A percentile compares a stretch with the other conserved stretches of the same genome.
Evolutionary conservation across 1,140 invertebrate species (phyloP).

Genomic region (Stegodyphus mimosarum): DNA sequence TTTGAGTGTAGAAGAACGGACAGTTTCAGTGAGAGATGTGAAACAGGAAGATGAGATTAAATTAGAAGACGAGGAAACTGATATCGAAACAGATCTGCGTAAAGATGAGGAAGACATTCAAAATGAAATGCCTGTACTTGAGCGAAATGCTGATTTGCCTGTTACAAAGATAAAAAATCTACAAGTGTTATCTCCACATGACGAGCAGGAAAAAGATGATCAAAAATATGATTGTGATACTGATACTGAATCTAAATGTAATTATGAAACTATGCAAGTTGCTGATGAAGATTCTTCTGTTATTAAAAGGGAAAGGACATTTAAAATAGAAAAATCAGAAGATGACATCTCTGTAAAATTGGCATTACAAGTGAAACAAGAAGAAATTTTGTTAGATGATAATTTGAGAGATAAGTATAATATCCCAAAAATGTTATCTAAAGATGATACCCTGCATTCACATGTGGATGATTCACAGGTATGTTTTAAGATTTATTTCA

Average conservation of each 20-base stretch:
- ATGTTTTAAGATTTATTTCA: background rate
- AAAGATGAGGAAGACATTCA: constrained; percentile 62
- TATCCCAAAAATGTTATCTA: constrained; percentile 25
- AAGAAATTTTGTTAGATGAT: constrained; percentile 40
- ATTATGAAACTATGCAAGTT: constrained; percentile 6
- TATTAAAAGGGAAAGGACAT: constrained; percentile 31
- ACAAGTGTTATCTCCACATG: background rate
- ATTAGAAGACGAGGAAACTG: constrained; percentile 63
- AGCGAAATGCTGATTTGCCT: constrained; percentile 73
- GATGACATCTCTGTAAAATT: constrained; percentile 7
- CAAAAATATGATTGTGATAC: constrained; percentile 58
- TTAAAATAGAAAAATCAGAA: constrained; percentile 34
- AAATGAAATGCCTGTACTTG: constrained; percentile 30
- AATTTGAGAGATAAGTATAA: constrained; percentile 30
- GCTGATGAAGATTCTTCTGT: constrained; percentile 66
- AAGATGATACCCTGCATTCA: constrained; percentile 38
- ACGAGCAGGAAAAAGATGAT: constrained; percentile 48
- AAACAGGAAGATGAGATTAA: constrained; percentile 64
- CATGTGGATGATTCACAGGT: constrained; percentile 53
- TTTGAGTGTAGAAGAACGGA: background rate
- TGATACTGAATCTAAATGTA: constrained; percentile 47
- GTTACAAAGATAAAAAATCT: background rate
- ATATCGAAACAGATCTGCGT: constrained; percentile 58
- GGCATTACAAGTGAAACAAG: constrained; percentile 32
- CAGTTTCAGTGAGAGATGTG: background rate